Conservation (phyloP, 2,888 invertebrate species). For the Andrena chrysosceles region DNA sequence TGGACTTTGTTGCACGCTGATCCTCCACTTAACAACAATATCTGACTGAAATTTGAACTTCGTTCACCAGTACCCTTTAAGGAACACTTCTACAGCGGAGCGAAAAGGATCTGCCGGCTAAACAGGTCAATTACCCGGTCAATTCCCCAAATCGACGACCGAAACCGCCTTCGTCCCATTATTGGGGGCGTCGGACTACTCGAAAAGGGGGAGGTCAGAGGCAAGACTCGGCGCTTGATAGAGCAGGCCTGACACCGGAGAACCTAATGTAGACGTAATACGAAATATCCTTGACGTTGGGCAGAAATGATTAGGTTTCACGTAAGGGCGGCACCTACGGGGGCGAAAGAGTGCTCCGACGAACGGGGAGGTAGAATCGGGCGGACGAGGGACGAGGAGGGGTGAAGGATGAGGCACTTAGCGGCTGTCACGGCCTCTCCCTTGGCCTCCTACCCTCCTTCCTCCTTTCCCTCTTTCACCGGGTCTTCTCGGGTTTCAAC, state of each 20-base stretch:
- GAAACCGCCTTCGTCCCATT: conserved; percentile 37
- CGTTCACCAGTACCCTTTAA: background rate
- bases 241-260: conserved; percentile 66
- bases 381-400: conserved; percentile 64
- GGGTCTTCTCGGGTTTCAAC: conserved; percentile 82
- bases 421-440: conserved; percentile 82
- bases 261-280: conserved; percentile 76
- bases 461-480: conserved; percentile 74
- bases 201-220: conserved; percentile 5
- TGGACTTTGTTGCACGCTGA: background rate
- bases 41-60: background rate
- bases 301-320: conserved; percentile 82
- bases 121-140: conserved; percentile 2
- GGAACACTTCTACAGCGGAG: background rate
- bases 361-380: conserved; percentile 11
- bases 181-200: conserved; percentile 34
- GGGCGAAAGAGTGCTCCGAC: conserved; percentile 29
- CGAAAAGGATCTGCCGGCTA: background rate
- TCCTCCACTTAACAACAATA: background rate
- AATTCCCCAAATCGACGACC: background rate
- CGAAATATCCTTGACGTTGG: conserved; percentile 78
- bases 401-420: conserved; percentile 81
- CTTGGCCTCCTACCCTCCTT: conserved; percentile 73
- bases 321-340: conserved; percentile 66
- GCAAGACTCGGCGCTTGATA: conserved; percentile 45